A percentile compares a stretch with the other conserved stretches of the same genome.
Evolutionary conservation across 2,113 vertebrate genomes (phyloP).

Genomic region (Oryzias melastigma): DNA sequence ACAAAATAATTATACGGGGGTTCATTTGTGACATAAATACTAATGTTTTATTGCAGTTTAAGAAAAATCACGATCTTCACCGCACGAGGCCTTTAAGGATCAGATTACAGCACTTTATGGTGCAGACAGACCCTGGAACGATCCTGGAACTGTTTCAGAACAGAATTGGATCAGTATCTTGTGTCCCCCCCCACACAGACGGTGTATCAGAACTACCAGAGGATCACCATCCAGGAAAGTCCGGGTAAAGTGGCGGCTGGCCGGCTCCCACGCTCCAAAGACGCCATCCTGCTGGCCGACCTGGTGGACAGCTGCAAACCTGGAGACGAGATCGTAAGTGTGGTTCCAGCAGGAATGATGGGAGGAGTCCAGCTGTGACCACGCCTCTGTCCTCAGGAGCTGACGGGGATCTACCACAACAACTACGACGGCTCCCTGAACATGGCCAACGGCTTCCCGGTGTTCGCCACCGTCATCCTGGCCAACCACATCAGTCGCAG

Average conservation of each 20-base stretch:
- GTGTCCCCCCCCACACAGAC: conserved; percentile 76
- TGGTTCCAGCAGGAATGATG: no score
- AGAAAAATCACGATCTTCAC: no score
- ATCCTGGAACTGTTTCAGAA: background rate
- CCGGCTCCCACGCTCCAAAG: conserved; percentile 93
- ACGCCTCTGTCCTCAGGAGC: conserved; percentile 76
- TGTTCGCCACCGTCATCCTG: conserved; percentile 95
- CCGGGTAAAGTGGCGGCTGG: conserved; percentile 94
- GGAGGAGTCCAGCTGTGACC: background rate
- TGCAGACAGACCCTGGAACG: no score
- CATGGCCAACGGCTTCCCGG: conserved; percentile 91
- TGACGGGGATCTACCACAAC: conserved; percentile 97
- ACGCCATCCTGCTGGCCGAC: conserved; percentile 92
- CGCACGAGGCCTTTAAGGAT: no score
- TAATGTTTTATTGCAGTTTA: no score
- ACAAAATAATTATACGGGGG: no score
- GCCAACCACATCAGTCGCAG: conserved; percentile 92
- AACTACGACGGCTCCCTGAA: conserved; percentile 98
- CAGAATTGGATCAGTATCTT: background rate
- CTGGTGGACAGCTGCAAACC: conserved; percentile 96
- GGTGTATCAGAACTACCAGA: conserved; percentile 97
- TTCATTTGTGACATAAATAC: no score
- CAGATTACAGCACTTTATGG: no score
- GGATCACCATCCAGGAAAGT: conserved; percentile 96
- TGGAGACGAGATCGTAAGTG: conserved; percentile 94